These are phyloP conservation scores for Corvus cornix DNA, from an alignment of 2,113 vertebrate genomes.

Conservation along the genomic window DNA sequence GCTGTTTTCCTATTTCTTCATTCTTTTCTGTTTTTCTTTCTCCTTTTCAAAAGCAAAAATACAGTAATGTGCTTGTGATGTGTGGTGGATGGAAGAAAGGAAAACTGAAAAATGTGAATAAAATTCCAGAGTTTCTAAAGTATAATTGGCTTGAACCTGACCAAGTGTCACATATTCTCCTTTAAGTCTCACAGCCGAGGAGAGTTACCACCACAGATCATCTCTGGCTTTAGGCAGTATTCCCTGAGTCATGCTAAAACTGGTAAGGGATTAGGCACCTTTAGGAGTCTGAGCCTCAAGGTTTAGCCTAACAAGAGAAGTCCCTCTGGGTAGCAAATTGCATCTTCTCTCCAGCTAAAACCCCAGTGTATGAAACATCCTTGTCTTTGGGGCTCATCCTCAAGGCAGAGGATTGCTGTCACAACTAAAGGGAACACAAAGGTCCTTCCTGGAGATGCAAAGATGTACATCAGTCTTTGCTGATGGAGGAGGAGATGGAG, in stretches of 20 bases:
- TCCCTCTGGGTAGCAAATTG: neutral
- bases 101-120: neutral
- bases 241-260: neutral
- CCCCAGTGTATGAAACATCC: fast-evolving
- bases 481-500: neutral
- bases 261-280: neutral
- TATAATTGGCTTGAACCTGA: neutral
- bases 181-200: neutral
- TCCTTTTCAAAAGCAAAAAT: neutral
- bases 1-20: neutral
- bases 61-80: too few species aligned
- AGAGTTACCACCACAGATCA: neutral
- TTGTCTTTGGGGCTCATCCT: neutral
- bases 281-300: neutral
- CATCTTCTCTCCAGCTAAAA: neutral
- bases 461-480: neutral
- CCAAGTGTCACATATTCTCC: neutral
- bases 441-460: neutral
- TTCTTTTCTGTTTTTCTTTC: neutral
- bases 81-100: neutral
- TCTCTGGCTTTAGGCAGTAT: neutral
- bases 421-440: neutral
- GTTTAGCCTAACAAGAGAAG: neutral
- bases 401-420: neutral
- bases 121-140: neutral